A percentile compares a stretch with the other conserved stretches of the same genome.
These are phyloP conservation scores for Melipona bicolor DNA, from an alignment of 2,888 invertebrate genomes.

Conservation along the genomic window DNA sequence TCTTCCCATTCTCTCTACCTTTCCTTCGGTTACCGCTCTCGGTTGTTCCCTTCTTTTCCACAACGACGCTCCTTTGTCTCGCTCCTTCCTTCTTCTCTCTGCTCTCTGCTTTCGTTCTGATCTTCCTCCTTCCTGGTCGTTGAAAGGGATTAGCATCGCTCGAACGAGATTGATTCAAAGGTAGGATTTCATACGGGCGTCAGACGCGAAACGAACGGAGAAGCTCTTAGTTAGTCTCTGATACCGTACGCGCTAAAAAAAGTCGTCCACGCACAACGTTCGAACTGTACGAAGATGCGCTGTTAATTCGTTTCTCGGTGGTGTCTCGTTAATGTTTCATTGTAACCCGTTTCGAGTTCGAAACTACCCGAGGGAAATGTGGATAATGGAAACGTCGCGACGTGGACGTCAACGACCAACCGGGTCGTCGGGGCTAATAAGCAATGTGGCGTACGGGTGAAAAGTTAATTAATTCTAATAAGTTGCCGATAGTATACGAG, in stretches of 20 bases:
- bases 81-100: not conserved
- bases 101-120: no score
- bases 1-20: constrained; percentile 50
- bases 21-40: constrained; percentile 50
- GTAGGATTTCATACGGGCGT: no score
- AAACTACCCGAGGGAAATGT: no score
- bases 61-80: constrained; percentile 16
- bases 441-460: constrained; percentile 63
- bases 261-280: no score
- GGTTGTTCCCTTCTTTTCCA: constrained; percentile 38
- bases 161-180: not conserved
- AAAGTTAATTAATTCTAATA: constrained; percentile 80
- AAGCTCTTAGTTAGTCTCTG: no score
- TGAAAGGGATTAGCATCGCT: constrained; percentile 24
- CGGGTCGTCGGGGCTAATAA: constrained; percentile 47
- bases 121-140: constrained; percentile 37
- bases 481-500: constrained; percentile 73
- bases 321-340: no score
- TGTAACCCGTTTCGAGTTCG: no score
- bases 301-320: no score
- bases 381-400: constrained; percentile 30
- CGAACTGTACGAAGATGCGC: no score
- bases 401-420: constrained; percentile 17
- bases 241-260: no score
- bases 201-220: no score